Evolutionary conservation across 2,888 invertebrate genomes (phyloP), one percentile per base, ranked within the genome.

Genomic region (Enchytraeus crypticus): DNA sequence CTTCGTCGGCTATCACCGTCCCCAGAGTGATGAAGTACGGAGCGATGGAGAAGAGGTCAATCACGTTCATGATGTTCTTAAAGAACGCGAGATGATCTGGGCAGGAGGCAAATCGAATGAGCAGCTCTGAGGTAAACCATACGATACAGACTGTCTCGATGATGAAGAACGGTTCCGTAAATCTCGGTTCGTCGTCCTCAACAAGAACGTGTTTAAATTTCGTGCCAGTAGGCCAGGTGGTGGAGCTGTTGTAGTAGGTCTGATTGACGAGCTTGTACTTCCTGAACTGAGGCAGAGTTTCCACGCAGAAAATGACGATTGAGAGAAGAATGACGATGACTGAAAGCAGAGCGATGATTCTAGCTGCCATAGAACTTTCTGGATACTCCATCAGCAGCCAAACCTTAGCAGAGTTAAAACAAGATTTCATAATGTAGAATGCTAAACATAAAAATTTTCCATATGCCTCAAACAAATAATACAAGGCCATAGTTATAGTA

Each of bases 371-470:
- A 78, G 96, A 96, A 84, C 93, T 95, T 84, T 97, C 97, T 71
- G 97, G 97, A 84, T 97, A 96, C 84, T 97, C 97, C 84, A 97
- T 96, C 79, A 97, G 85, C 82, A 97, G 85, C 96, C 96, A 97
- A 81, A 97, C 89, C 85, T 92, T 92, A 82, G n/a, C n/a, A n/a
- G n/a, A n/a, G n/a, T n/a, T n/a, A n/a, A n/a, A n/a, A n/a, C n/a
- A n/a, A n/a, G n/a, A n/a, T n/a, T n/a, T n/a, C n/a, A n/a, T n/a
- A n/a, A n/a, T n/a, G n/a, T n/a, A n/a, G n/a, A n/a, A n/a, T n/a
- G n/a, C n/a, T n/a, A n/a, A n/a, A n/a, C n/a, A n/a, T n/a, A n/a
- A n/a, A n/a, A n/a, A n/a, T n/a, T n/a, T n/a, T n/a, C n/a, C n/a
- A n/a, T n/a, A n/a, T n/a, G n/a, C n/a, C n/a, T n/a, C n/a, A n/a